Evolutionary conservation across 2,797 vertebrate genomes (phyloP).

Genomic region (Meriones psammophilus): DNA sequence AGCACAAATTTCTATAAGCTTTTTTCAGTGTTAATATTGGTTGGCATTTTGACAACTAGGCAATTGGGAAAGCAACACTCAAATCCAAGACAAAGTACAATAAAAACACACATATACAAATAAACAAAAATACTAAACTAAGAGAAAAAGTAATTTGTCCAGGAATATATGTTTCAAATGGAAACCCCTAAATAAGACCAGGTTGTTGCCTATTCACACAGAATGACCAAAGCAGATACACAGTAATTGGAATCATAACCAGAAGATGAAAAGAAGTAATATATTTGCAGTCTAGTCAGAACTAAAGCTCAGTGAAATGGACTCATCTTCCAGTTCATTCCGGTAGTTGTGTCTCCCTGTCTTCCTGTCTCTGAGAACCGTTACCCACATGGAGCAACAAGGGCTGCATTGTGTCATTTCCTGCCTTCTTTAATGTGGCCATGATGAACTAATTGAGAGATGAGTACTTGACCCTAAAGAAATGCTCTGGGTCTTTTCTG

Average conservation of each 20-base stretch:
- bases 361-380: not conserved
- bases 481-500: not conserved
- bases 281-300: not conserved
- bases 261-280: not conserved
- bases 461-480: not conserved
- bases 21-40: not conserved
- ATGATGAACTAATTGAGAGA: not conserved
- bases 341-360: not conserved
- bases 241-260: not conserved
- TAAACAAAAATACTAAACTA: not conserved
- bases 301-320: not conserved
- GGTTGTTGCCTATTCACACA: not conserved
- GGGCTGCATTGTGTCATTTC: not conserved
- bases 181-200: constrained; percentile 37
- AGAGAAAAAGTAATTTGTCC: not conserved
- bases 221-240: not conserved
- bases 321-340: not conserved
- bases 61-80: too few relatives aligned
- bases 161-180: not conserved
- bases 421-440: not conserved
- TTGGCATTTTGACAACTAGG: not conserved
- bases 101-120: not conserved
- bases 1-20: not conserved
- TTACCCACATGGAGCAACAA: not conserved
- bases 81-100: not conserved